Percentiles rank a stretch among this genome's conserved stretches.
These are phyloP conservation scores for Conomelus anceps DNA, from an alignment of 2,888 invertebrate genomes.

Conservation along the genomic window DNA sequence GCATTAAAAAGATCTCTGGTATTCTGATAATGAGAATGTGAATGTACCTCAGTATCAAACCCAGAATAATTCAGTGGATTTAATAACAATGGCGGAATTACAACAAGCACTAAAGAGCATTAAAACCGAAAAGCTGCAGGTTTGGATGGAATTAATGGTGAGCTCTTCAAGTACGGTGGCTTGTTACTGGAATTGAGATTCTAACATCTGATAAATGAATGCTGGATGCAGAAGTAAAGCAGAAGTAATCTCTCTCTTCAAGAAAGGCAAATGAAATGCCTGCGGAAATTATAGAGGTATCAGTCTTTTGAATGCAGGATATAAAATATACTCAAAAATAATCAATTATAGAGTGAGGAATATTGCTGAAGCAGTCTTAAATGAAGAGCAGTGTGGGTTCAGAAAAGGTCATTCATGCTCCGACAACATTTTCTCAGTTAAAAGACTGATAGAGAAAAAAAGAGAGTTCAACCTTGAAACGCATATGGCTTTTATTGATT, in stretches of 20 bases:
- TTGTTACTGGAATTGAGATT: no score
- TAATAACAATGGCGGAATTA: not conserved
- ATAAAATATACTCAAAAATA: slow-evolving; percentile 8
- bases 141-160: not conserved
- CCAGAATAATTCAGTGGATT: not conserved
- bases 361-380: no score
- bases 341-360: no score
- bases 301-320: not conserved
- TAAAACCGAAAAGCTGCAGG: not conserved
- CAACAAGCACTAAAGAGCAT: not conserved
- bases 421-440: no score
- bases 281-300: not conserved
- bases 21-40: not conserved
- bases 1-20: not conserved
- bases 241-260: not conserved
- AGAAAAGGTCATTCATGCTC: not conserved
- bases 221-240: not conserved
- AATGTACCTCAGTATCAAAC: not conserved
- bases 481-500: no score
- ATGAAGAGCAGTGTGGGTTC: not conserved
- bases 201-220: not conserved
- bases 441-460: not conserved
- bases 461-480: no score
- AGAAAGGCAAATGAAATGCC: not conserved
- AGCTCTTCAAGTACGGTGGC: not conserved